These are phyloP conservation scores for Sycophila texana DNA, from an alignment of 2,888 invertebrate genomes.

Conservation along the genomic window DNA sequence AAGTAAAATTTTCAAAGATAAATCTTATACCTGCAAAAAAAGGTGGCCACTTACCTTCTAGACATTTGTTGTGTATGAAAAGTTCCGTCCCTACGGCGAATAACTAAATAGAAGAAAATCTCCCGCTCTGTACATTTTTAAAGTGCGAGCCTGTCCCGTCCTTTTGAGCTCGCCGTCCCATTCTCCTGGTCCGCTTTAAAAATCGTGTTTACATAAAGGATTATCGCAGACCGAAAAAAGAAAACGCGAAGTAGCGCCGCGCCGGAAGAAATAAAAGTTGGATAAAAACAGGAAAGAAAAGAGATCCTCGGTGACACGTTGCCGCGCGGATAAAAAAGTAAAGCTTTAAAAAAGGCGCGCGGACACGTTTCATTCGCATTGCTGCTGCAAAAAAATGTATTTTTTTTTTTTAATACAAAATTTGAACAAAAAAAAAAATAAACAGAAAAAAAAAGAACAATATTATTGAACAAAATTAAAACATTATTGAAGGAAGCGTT, in stretches of 20 bases:
- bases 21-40: too few relatives aligned
- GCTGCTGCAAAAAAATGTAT: too few relatives aligned
- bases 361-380: too few relatives aligned
- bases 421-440: too few relatives aligned
- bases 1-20: too few relatives aligned
- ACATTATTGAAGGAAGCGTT: too few relatives aligned
- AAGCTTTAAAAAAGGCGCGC: not conserved
- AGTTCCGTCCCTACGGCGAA: too few relatives aligned
- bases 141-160: not conserved
- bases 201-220: conserved; percentile 18
- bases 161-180: not conserved
- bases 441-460: too few relatives aligned
- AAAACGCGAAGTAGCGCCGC: not conserved
- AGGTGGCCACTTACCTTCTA: too few relatives aligned
- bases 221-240: conserved; percentile 6
- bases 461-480: too few relatives aligned
- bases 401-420: too few relatives aligned
- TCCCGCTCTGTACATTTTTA: not conserved
- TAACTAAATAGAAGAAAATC: not conserved
- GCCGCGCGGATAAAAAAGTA: not conserved
- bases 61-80: too few relatives aligned
- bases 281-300: conserved; percentile 1
- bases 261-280: not conserved
- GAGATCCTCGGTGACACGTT: not conserved
- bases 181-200: not conserved